A percentile compares a stretch with the other conserved stretches of the same genome.
phyloP scores from a whole-genome alignment of 1,140 invertebrate genomes.

The Achatina immaculata region DNA sequence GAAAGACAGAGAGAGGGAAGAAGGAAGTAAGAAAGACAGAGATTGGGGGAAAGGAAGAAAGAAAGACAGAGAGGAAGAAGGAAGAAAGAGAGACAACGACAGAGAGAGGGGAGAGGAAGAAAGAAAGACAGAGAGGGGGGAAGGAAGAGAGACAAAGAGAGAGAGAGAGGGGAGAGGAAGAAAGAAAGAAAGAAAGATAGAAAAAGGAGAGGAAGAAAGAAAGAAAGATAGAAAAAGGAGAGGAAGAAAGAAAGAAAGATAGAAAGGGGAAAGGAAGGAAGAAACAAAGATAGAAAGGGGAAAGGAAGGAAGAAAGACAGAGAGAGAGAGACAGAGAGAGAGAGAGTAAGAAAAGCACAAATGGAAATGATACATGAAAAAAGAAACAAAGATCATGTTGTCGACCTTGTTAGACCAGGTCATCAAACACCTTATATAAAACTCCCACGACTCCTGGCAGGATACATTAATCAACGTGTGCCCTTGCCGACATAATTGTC shows the following conservation, averaged over 20 bases:
- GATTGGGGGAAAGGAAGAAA: neutral
- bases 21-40: neutral
- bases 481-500: no score
- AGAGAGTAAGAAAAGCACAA: neutral
- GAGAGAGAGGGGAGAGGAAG: no score
- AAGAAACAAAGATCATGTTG: no score
- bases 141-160: neutral
- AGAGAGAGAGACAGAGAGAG: conserved; percentile 8
- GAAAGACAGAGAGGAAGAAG: neutral
- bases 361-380: no score
- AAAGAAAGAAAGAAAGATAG: neutral
- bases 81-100: neutral
- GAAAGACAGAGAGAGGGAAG: neutral
- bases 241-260: no score
- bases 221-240: neutral
- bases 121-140: neutral
- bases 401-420: no score
- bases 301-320: neutral
- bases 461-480: no score
- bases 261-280: neutral
- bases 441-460: no score
- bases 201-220: neutral
- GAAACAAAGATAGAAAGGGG: neutral
- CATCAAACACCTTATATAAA: no score
- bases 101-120: neutral